A percentile compares a stretch with the other conserved stretches of the same genome.
These are phyloP conservation scores for Chrysolina oricalcia DNA, from an alignment of 2,888 invertebrate species.

Conservation along the genomic window DNA sequence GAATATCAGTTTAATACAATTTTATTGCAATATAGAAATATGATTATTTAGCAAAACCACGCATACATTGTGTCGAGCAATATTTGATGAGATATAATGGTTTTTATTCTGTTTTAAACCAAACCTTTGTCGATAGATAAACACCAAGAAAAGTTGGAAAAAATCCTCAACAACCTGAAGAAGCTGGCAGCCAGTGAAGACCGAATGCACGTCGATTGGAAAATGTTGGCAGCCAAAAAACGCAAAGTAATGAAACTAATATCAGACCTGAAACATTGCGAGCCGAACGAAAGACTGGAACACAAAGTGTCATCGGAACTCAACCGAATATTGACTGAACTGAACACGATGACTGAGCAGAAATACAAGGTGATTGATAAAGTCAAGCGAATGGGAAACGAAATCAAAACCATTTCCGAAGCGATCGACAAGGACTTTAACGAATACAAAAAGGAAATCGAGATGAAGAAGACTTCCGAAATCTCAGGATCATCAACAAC, in stretches of 20 bases:
- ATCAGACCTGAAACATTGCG: constrained; percentile 49
- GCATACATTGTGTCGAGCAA: no score
- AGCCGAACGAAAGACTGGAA: constrained; percentile 54
- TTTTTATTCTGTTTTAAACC: not conserved
- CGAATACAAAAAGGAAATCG: constrained; percentile 30
- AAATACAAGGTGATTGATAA: constrained; percentile 60
- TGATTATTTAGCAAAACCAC: no score
- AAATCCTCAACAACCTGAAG: constrained; percentile 61
- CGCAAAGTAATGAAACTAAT: constrained; percentile 62
- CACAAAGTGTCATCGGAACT: constrained; percentile 58
- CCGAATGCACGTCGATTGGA: constrained; percentile 61
- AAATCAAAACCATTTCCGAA: constrained; percentile 58
- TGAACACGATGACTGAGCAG: constrained; percentile 59
- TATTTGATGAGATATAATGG: no score
- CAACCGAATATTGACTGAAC: constrained; percentile 57
- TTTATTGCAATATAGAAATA: no score
- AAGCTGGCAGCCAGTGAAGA: constrained; percentile 60
- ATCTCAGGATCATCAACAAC: not conserved
- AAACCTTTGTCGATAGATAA: constrained; percentile 50
- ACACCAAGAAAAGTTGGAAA: constrained; percentile 57
- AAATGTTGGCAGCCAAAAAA: constrained; percentile 60
- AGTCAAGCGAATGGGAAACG: constrained; percentile 58
- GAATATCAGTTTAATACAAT: no score
- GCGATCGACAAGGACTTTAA: constrained; percentile 57
- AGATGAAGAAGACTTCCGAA: not conserved